Base-by-base conservation (phyloP, 2,113 vertebrate species). In the Octodon degus region DNA sequence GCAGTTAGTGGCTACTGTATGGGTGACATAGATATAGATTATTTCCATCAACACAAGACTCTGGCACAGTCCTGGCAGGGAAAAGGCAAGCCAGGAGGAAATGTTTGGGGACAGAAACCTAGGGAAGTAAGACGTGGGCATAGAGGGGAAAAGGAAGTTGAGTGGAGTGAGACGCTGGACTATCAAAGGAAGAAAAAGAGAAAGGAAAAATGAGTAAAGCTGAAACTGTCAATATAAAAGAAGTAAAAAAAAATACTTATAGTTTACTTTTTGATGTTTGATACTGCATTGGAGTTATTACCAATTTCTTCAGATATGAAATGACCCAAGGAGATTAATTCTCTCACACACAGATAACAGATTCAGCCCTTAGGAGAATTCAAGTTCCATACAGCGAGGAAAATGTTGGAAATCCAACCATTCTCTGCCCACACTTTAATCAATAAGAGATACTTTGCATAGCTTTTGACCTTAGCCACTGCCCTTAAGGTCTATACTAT, bases 281-380 rank as follows among this genome's bases (percentile, higher is more conserved):
- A 0, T 24, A 82, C 32, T 30, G 8, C 24, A 58, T 30, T 58
- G 43, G 17, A 96, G 89, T 74, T n/a, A 55, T 80, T 58, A 80
- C 32, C 62, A 82, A 5, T 82, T 60, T 94, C 82, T 90, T 95
- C 67, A 40, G 50, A 87, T 70, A 14, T 37, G 30, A 84, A 96
- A 93, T 72, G 87, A 89, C 50, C 89, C 50, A 76, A 34, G 30
- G 72, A 96, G 34, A 77, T 8, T 30, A 89, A 83, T 82, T 94
- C 50, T 92, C 67, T 47, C 32, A 87, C 79, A 90, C 79, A 90
- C 53, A 93, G 85, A 74, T 43, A 76, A 88, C 34, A 88, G 30
- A 17, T 25, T 94, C 70, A 91, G 19, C 16, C 79, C 91, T 95
- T 25, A 82, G 77, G 74, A 95, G 7, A 80, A 80, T 32, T 19